Evolutionary conservation across 2,888 invertebrate species (phyloP).

Genomic region (Oscheius sp.): DNA sequence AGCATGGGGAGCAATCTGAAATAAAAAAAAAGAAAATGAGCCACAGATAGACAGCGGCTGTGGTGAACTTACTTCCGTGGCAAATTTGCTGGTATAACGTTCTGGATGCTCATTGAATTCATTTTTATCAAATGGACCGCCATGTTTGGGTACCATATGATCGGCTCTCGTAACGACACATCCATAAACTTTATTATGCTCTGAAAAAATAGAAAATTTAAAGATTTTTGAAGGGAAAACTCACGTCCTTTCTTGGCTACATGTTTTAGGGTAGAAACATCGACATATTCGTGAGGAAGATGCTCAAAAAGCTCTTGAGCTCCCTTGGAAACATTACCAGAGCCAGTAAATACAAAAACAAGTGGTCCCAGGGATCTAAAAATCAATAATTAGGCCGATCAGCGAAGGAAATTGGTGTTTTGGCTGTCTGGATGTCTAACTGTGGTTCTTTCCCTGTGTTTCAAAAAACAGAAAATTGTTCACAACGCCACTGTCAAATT

Average conservation of each 20-base stretch:
- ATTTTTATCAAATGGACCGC: conserved; percentile 88
- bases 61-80: conserved; percentile 83
- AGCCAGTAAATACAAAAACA: conserved; percentile 96
- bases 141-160: conserved; percentile 91
- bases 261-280: conserved; percentile 91
- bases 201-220: too few species aligned
- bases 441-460: background rate
- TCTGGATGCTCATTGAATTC: conserved; percentile 94
- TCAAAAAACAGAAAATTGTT: background rate
- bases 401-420: background rate
- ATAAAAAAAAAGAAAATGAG: background rate
- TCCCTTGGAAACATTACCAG: conserved; percentile 92
- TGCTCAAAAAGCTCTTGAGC: conserved; percentile 87
- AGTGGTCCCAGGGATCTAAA: conserved; percentile 88
- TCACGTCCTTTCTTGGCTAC: conserved; percentile 90
- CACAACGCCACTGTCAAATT: too few species aligned
- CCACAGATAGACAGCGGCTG: background rate
- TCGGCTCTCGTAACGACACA: conserved; percentile 93
- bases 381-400: background rate
- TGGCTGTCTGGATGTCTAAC: background rate
- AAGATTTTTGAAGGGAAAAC: too few species aligned
- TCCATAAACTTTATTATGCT: conserved; percentile 92
- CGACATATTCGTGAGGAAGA: conserved; percentile 95
- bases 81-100: conserved; percentile 92
- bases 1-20: conserved; percentile 92